phyloP scores from a whole-genome alignment of 1,140 invertebrate species.

The Micrasema longulum region DNA sequence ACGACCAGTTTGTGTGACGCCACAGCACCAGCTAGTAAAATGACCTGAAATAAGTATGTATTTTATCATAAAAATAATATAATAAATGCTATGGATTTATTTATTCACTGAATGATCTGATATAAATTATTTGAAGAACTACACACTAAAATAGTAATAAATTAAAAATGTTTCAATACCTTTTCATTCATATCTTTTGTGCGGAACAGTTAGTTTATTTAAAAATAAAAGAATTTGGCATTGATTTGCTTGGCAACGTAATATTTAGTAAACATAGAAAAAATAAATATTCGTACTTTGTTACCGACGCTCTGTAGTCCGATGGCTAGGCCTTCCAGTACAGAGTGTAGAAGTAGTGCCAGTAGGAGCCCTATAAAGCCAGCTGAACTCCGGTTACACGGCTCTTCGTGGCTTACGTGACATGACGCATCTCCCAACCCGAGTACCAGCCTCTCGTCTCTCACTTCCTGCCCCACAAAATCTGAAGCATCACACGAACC shows the following conservation, averaged over 20 bases:
- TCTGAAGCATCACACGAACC: slow-evolving; percentile 23
- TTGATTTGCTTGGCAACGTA: no score
- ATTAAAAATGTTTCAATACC: no score
- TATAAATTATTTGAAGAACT: no score
- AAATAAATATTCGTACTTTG: slow-evolving; percentile 66
- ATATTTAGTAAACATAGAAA: no score
- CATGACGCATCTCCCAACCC: slow-evolving; percentile 58
- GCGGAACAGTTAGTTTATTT: no score
- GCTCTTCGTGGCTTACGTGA: slow-evolving; percentile 73
- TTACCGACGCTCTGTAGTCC: slow-evolving; percentile 75
- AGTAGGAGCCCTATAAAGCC: slow-evolving; percentile 73
- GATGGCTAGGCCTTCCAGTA: slow-evolving; percentile 87
- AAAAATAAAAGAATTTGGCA: no score
- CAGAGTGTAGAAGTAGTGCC: slow-evolving; percentile 81
- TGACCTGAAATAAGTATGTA: slow-evolving; percentile 71
- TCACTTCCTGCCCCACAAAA: not conserved
- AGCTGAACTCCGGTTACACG: slow-evolving; percentile 69
- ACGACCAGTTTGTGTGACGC: slow-evolving; percentile 84
- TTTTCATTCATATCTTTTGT: no score
- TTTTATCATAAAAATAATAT: no score
- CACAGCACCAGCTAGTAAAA: slow-evolving; percentile 77
- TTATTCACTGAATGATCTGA: no score
- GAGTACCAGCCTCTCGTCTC: not conserved
- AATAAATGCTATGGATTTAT: no score
- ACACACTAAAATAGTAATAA: no score